Evolutionary conservation across 2,113 vertebrate genomes (phyloP), one percentile per base, ranked within the genome.

Genomic region (Phyllopteryx taeniolatus): DNA sequence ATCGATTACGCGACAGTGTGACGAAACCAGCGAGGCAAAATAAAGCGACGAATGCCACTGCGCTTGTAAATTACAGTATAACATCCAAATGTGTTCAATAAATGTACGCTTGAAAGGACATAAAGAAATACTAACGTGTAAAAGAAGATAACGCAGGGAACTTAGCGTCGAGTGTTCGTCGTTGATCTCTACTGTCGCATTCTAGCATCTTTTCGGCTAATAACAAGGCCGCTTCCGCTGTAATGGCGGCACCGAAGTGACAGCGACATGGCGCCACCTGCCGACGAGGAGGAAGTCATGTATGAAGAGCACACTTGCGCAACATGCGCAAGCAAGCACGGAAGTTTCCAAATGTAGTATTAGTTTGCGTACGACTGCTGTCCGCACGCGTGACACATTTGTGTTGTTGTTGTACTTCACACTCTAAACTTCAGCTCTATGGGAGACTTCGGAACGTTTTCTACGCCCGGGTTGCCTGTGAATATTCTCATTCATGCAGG

Each of bases 221-320:
- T 6, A 79, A 71, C 80, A 76, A 59, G 14, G 11, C 11, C 7
- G 31, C 46, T 78, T 78, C 68, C 75, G 67, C 13, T 27, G n/a
- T 2, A 27, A 47, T 22, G 63, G 63, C 42, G 63, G 11, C 42
- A 39, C 35, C 3, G 35, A 39, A 39, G 35, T 3, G 11, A 14
- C 33, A 43, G 42, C 19, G 12, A n/a, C 8, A 43, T 20, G 20
- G 7, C 19, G 62, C 39, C 62, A 5, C n/a, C 42, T 64, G 39
- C 10, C 62, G 42, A n/a, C 31, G 14, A 5, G 59, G 59, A 61
- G 59, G 53, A 8, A 3, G 2, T 4, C 20, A 56, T 56, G 17
- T 51, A 4, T 47, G 15, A 20, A 53, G 49, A 27, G 27, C 27
- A 27, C 27, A 27, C 27, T 27, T 27, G 27, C 27, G 27, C 27